Evolutionary conservation across 2,888 invertebrate genomes (phyloP).

Genomic region (Lithophane semibrunnea): DNA sequence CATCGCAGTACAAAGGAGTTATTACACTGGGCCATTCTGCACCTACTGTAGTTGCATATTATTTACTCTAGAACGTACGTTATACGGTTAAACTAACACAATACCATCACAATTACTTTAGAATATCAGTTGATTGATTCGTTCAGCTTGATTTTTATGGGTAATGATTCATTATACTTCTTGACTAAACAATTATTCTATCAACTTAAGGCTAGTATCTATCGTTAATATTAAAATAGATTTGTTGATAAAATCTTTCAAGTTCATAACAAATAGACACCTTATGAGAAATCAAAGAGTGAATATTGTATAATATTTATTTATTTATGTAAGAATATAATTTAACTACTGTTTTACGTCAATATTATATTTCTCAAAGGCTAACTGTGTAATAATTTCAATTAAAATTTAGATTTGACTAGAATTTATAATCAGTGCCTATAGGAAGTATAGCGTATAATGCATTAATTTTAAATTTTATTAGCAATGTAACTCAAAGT

Average conservation of each 20-base stretch:
- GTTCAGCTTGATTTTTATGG: slow-evolving; percentile 77
- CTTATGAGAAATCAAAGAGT: slow-evolving; percentile 72
- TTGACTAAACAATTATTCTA: slow-evolving; percentile 69
- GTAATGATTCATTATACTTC: slow-evolving; percentile 69
- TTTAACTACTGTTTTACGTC: slow-evolving; percentile 67
- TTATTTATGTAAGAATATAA: slow-evolving; percentile 69
- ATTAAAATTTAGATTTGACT: slow-evolving; percentile 86
- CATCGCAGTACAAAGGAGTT: slow-evolving; percentile 31
- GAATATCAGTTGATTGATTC: slow-evolving; percentile 90
- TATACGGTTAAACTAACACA: slow-evolving; percentile 86
- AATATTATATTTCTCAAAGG: slow-evolving; percentile 74
- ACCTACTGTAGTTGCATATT: slow-evolving; percentile 52
- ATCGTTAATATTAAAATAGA: slow-evolving; percentile 83
- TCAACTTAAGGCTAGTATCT: slow-evolving; percentile 64
- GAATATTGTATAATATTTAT: slow-evolving; percentile 67
- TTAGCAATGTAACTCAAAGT: slow-evolving; percentile 56
- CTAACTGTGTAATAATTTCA: slow-evolving; percentile 76
- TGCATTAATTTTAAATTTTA: slow-evolving; percentile 55
- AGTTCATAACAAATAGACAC: slow-evolving; percentile 81
- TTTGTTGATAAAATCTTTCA: slow-evolving; percentile 89
- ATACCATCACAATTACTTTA: slow-evolving; percentile 90
- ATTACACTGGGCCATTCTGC: slow-evolving; percentile 60
- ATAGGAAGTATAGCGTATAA: slow-evolving; percentile 72
- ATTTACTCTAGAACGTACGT: slow-evolving; percentile 72
- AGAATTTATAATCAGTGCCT: slow-evolving; percentile 85